Evolutionary conservation across 2,113 vertebrate genomes (phyloP).

Genomic region (Lampris incognitus): DNA sequence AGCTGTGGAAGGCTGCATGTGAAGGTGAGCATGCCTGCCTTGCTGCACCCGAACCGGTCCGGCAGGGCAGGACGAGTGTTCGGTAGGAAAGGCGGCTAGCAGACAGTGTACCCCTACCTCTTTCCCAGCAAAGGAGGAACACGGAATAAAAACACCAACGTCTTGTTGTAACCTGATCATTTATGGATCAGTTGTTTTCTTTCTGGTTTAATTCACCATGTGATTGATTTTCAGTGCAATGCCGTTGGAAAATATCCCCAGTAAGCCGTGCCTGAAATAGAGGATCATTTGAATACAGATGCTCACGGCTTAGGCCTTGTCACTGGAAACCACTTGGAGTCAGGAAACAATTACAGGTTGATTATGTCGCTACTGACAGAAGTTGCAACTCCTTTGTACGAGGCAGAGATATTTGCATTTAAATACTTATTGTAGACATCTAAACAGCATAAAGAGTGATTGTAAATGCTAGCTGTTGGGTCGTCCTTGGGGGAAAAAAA

Average conservation of each 20-base stretch:
- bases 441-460: constrained; percentile 80
- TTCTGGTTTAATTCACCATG: constrained; percentile 89
- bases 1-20: neutral
- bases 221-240: constrained; percentile 87
- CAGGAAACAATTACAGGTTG: constrained; percentile 85
- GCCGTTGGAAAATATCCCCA: constrained; percentile 82
- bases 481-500: constrained; percentile 67
- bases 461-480: constrained; percentile 80
- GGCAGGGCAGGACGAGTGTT: constrained; percentile 41
- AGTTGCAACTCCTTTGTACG: constrained; percentile 80
- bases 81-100: constrained; percentile 37
- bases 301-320: constrained; percentile 75
- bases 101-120: constrained; percentile 55
- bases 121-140: constrained; percentile 72
- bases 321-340: constrained; percentile 74
- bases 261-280: constrained; percentile 79
- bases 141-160: constrained; percentile 75
- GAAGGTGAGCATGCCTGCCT: constrained; percentile 30
- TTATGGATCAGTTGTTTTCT: constrained; percentile 87
- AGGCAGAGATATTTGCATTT: constrained; percentile 83
- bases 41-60: constrained; percentile 32
- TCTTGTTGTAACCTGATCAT: constrained; percentile 86
- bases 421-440: constrained; percentile 83
- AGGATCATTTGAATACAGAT: constrained; percentile 82
- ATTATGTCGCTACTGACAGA: constrained; percentile 83